A percentile compares a stretch with the other conserved stretches of the same genome.
These are phyloP conservation scores for Lagodon rhomboides DNA, from an alignment of 2,797 vertebrate species.

Conservation along the genomic window DNA sequence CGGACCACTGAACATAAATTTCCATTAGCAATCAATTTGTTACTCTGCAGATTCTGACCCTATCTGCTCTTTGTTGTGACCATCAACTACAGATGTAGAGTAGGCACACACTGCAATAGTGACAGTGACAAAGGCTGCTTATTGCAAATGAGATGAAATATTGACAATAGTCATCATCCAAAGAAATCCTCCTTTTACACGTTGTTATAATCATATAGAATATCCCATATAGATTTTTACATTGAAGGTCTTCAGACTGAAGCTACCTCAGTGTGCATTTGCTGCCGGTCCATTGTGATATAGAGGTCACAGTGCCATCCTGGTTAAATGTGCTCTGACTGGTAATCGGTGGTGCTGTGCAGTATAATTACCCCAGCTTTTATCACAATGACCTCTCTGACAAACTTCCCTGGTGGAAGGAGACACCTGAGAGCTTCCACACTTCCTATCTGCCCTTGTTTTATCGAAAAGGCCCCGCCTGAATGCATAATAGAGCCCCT, in stretches of 20 bases:
- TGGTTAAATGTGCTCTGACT: slow-evolving; percentile 77
- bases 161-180: neutral
- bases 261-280: slow-evolving; percentile 24
- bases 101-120: slow-evolving; percentile 6
- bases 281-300: slow-evolving; percentile 41
- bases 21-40: slow-evolving; percentile 82
- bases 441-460: slow-evolving; percentile 82
- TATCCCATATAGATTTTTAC: slow-evolving; percentile 15
- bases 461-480: slow-evolving; percentile 76
- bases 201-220: neutral
- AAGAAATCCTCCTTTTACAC: neutral
- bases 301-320: slow-evolving; percentile 64
- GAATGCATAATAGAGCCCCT: slow-evolving; percentile 85
- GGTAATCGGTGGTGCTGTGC: slow-evolving; percentile 74
- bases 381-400: slow-evolving; percentile 80
- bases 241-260: slow-evolving; percentile 14
- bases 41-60: slow-evolving; percentile 68
- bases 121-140: neutral
- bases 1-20: slow-evolving; percentile 83
- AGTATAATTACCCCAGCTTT: slow-evolving; percentile 78
- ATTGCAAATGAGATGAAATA: neutral
- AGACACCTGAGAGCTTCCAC: slow-evolving; percentile 82
- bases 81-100: slow-evolving; percentile 25
- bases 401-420: slow-evolving; percentile 77
- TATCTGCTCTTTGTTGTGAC: slow-evolving; percentile 60